Evolutionary conservation across 2,888 invertebrate genomes (phyloP).

Genomic region (Elgonia sp.): DNA sequence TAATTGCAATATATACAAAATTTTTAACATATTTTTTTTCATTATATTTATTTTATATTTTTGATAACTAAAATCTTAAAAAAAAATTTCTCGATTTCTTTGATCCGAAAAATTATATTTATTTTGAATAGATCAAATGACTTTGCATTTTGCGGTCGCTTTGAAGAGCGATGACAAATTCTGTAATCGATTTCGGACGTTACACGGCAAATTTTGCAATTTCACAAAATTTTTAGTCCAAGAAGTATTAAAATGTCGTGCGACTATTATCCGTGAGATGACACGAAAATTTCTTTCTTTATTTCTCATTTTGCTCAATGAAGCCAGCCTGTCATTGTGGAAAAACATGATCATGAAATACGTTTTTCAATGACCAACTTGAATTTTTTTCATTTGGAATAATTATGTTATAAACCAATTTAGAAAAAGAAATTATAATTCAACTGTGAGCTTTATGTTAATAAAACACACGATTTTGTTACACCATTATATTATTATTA

Average conservation of each 20-base stretch:
- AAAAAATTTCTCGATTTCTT: neutral
- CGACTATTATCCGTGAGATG: slow-evolving; percentile 77
- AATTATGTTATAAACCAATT: neutral
- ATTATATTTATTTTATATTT: neutral
- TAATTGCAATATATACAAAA: no score
- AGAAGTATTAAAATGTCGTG: slow-evolving; percentile 80
- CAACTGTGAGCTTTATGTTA: no score
- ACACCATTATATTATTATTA: no score
- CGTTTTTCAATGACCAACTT: slow-evolving; percentile 50
- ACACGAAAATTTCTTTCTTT: slow-evolving; percentile 77
- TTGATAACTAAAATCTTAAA: neutral
- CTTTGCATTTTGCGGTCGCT: slow-evolving; percentile 49
- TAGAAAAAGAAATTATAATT: neutral
- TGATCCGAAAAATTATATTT: slow-evolving; percentile 8
- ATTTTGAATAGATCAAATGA: slow-evolving; percentile 62
- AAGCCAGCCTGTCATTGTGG: slow-evolving; percentile 81
- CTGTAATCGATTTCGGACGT: slow-evolving; percentile 83
- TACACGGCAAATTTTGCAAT: slow-evolving; percentile 80
- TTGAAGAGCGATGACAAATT: slow-evolving; percentile 79
- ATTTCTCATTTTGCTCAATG: slow-evolving; percentile 77
- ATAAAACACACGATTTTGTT: no score
- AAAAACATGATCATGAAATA: slow-evolving; percentile 56
- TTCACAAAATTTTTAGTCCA: slow-evolving; percentile 65
- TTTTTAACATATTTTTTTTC: neutral
- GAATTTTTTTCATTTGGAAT: slow-evolving; percentile 12